Evolutionary conservation across 2,113 vertebrate species (phyloP).

Genomic region (Colaptes auratus): DNA sequence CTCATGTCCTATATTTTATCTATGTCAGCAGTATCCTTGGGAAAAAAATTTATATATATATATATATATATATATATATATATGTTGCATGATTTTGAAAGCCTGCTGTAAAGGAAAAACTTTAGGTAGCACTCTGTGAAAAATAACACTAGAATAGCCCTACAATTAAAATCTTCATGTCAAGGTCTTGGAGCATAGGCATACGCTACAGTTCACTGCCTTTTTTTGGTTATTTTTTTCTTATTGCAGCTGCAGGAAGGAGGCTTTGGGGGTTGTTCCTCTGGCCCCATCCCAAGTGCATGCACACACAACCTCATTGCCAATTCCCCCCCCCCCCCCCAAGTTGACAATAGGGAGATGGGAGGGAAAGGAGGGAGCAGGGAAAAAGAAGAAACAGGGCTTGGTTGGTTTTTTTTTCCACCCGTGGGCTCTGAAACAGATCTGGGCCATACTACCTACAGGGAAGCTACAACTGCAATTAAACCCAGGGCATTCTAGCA

Average conservation of each 20-base stretch:
- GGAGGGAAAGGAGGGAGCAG: conserved; percentile 23
- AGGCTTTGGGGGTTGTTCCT: conserved; percentile 52
- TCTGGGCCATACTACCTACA: not conserved
- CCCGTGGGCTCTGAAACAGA: not conserved
- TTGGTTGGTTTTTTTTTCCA: not conserved
- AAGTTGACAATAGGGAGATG: conserved; percentile 16
- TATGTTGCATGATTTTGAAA: not conserved
- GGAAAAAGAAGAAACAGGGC: not conserved
- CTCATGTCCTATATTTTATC: not conserved
- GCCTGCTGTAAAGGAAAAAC: not conserved
- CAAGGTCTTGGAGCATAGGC: not conserved
- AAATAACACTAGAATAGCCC: too few species aligned
- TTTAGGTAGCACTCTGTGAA: not conserved
- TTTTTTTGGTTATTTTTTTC: not conserved
- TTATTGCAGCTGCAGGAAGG: conserved; percentile 55
- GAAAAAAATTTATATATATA: too few species aligned
- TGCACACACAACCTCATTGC: not conserved
- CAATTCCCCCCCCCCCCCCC: not conserved
- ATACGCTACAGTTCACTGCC: conserved; percentile 1
- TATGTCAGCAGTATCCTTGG: not conserved
- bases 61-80: too few species aligned
- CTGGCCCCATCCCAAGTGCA: conserved; percentile 4
- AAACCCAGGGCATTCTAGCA: not conserved
- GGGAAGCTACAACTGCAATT: not conserved
- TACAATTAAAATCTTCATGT: not conserved